Conservation (phyloP, 2,113 vertebrate genomes). For the Lophura nycthemera region DNA sequence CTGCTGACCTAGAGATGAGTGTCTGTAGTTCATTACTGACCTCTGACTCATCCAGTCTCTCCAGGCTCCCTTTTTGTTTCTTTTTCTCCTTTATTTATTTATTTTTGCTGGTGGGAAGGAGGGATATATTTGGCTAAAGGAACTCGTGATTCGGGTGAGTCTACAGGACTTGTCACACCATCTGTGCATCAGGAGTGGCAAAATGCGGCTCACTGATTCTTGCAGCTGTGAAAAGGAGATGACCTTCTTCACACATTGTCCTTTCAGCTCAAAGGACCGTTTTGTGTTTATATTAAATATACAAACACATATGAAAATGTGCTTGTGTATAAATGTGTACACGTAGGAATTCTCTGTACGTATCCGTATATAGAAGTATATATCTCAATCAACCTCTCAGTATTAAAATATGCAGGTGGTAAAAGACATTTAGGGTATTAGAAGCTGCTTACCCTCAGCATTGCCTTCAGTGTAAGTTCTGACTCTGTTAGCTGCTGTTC, state of each 20-base stretch:
- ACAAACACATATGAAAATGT: not conserved
- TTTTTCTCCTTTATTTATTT: conserved; percentile 52
- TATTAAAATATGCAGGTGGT: not conserved
- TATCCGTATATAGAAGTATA: not conserved
- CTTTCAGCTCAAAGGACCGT: not conserved
- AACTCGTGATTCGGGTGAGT: not conserved
- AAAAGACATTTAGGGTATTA: not conserved
- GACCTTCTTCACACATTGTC: not conserved
- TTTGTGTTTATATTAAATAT: not conserved
- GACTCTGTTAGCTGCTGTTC: not conserved
- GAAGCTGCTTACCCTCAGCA: not conserved
- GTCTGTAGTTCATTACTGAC: conserved; percentile 57
- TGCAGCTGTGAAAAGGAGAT: not conserved
- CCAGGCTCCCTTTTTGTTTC: conserved; percentile 35
- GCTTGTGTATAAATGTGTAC: not conserved
- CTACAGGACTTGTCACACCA: not conserved
- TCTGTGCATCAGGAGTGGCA: not conserved
- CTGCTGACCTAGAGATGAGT: conserved; percentile 19
- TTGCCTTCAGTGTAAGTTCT: not conserved
- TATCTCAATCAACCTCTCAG: not conserved
- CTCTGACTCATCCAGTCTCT: conserved; percentile 50
- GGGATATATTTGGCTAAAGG: not conserved
- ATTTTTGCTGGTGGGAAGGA: conserved; percentile 34
- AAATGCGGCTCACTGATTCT: not conserved
- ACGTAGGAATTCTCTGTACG: not conserved